Percentiles rank a stretch among this genome's conserved stretches.
Conservation (phyloP, 2,113 vertebrate genomes). For the Apodemus sylvaticus region DNA sequence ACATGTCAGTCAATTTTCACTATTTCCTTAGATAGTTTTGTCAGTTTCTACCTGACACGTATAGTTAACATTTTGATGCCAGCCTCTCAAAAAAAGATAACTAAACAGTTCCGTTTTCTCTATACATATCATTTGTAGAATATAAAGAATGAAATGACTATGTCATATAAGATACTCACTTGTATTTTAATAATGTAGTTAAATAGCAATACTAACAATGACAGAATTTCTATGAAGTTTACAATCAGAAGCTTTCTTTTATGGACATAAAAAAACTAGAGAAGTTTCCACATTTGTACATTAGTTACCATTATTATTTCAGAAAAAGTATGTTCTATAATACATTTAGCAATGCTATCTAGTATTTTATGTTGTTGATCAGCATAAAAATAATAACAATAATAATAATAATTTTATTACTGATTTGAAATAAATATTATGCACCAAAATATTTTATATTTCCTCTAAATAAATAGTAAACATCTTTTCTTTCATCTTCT, state of each 20-base stretch:
- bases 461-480: background rate
- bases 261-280: background rate
- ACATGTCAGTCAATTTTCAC: background rate
- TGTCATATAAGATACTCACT: background rate
- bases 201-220: background rate
- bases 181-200: background rate
- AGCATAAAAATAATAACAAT: background rate
- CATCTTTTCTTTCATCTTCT: background rate
- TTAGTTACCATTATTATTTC: background rate
- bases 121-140: background rate
- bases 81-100: background rate
- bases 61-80: background rate
- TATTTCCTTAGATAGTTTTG: background rate
- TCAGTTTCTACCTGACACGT: background rate
- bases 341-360: background rate
- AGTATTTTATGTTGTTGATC: background rate
- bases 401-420: background rate
- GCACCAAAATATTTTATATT: background rate
- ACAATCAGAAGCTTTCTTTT: background rate
- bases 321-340: background rate
- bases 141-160: background rate
- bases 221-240: background rate
- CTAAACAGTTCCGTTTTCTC: background rate
- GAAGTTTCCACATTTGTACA: background rate
- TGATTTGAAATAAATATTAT: background rate